phyloP scores from a whole-genome alignment of 2,113 vertebrate genomes.

The Pachycephala philippinensis region DNA sequence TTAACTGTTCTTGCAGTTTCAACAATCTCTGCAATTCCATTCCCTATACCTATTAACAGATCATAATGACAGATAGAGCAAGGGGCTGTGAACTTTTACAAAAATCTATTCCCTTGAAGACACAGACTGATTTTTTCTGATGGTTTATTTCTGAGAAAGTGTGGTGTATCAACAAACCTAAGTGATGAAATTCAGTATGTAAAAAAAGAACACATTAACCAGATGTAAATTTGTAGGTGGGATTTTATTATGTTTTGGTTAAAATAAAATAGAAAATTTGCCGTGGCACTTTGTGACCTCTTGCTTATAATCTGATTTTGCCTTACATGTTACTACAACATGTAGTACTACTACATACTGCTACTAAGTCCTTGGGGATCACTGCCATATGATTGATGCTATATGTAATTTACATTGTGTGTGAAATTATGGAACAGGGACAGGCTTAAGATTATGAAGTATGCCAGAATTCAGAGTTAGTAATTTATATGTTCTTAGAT shows the following conservation, averaged over 20 bases:
- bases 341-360: too few species aligned
- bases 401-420: not conserved
- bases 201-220: not conserved
- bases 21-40: not conserved
- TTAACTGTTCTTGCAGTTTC: not conserved
- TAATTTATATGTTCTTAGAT: not conserved
- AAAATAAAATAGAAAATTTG: not conserved
- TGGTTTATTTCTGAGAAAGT: not conserved
- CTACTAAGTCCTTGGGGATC: not conserved
- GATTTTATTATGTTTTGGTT: not conserved
- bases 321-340: not conserved
- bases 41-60: not conserved
- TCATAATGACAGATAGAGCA: not conserved
- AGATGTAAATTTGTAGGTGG: not conserved
- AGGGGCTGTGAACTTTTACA: not conserved
- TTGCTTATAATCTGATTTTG: not conserved
- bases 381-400: not conserved
- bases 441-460: not conserved
- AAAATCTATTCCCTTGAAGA: not conserved
- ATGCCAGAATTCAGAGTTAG: not conserved
- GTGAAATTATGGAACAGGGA: not conserved
- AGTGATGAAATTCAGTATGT: rapidly evolving
- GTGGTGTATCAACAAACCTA: not conserved
- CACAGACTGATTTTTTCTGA: not conserved
- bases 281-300: not conserved